Conservation (phyloP, 2,888 invertebrate species). For the Vanessa cardui region DNA sequence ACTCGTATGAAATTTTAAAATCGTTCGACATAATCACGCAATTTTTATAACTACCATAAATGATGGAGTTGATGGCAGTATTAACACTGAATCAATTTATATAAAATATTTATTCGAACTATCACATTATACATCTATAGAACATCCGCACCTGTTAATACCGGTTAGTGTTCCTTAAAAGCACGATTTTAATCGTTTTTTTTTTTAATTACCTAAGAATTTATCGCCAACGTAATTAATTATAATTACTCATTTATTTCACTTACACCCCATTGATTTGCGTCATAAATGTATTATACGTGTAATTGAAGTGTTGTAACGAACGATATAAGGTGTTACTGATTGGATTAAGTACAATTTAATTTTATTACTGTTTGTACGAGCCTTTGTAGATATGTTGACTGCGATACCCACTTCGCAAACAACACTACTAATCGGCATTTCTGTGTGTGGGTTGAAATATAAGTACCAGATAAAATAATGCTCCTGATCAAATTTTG, state of each 20-base stretch:
- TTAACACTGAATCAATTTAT: constrained; percentile 2
- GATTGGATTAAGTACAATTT: neutral
- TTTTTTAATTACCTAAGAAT: constrained; percentile 29
- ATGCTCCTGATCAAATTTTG: no score
- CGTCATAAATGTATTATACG: neutral
- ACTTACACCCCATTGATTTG: constrained; percentile 18
- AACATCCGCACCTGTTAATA: constrained; percentile 26
- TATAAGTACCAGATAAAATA: no score
- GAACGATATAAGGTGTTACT: neutral
- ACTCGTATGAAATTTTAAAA: neutral
- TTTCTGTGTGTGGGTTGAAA: no score
- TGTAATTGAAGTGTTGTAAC: neutral
- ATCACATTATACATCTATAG: constrained; percentile 21
- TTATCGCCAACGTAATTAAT: constrained; percentile 27
- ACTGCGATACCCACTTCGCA: no score
- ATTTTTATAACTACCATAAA: constrained; percentile 14
- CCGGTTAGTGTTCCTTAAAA: constrained; percentile 26
- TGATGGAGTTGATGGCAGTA: neutral
- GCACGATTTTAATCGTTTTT: constrained; percentile 19
- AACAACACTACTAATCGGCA: no score
- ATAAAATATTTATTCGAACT: constrained; percentile 3
- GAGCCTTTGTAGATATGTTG: neutral
- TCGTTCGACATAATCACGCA: neutral
- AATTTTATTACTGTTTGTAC: neutral
- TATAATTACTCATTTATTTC: constrained; percentile 19